phyloP scores from a whole-genome alignment of 2,113 vertebrate genomes.

The Dromaius novaehollandiae region DNA sequence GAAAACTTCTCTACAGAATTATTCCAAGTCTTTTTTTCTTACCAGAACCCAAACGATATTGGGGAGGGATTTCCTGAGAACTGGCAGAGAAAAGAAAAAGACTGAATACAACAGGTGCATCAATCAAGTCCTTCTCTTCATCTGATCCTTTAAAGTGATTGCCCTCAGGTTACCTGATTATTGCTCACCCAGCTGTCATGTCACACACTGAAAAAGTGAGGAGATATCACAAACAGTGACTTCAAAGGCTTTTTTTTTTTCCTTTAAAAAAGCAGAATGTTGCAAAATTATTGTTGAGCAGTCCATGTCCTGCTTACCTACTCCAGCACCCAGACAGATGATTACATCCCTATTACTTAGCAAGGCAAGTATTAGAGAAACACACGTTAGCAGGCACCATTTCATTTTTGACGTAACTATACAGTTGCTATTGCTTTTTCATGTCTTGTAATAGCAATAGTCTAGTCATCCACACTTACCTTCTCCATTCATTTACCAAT shows the following conservation, averaged over 20 bases:
- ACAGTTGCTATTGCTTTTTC: background rate
- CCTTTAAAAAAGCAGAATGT: background rate
- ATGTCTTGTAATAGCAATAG: background rate
- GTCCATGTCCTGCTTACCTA: background rate
- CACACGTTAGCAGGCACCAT: background rate
- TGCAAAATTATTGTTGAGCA: background rate
- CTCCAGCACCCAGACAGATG: background rate
- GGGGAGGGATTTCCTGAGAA: background rate
- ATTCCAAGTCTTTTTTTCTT: background rate
- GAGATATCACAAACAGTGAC: background rate
- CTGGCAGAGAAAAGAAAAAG: background rate
- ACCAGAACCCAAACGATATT: background rate
- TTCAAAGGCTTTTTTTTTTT: constrained; percentile 27
- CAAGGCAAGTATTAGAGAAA: background rate
- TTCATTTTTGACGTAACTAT: background rate
- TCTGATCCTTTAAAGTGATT: background rate
- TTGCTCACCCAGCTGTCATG: background rate
- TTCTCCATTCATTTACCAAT: background rate
- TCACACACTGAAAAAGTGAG: background rate
- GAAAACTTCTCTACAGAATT: background rate
- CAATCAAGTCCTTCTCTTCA: background rate
- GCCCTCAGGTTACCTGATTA: background rate
- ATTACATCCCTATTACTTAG: background rate
- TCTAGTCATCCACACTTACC: background rate
- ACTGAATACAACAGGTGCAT: background rate